Base-by-base conservation (phyloP, 1,140 invertebrate species). In the Babylonia areolata region DNA sequence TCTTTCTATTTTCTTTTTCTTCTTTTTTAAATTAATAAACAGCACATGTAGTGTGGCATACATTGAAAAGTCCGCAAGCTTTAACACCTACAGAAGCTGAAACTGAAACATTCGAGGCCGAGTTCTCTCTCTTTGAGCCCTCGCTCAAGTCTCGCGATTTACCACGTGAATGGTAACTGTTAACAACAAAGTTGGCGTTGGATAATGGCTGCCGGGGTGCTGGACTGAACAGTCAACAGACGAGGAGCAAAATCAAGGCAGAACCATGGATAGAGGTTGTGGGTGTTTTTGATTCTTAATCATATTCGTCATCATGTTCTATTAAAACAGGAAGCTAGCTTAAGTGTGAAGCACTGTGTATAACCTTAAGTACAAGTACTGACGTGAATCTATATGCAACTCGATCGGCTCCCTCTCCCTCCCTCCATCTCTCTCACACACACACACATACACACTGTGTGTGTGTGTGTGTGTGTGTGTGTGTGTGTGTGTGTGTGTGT, bases 101-200 rank as follows among this genome's bases (percentile, higher is more conserved):
- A n/a, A n/a, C n/a, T n/a, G n/a, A n/a, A n/a, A n/a, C n/a, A n/a
- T n/a, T n/a, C n/a, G n/a, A n/a, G n/a, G n/a, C n/a, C n/a, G n/a
- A n/a, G n/a, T n/a, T n/a, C n/a, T n/a, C 33, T 39, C 33, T 54
- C n/a, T 40, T 28, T 3, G 39, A 20, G 42, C 35, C 37, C 31
- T 77, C 84, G 75, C 84, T 54, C 23, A 28, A 46, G 51, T 77
- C 75, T 58, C 42, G 71, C 28, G n/a, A 2, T 42, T 83, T 39
- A 28, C 86, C 89, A 90, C 89, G 89, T 90, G 89, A 90, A 87
- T 86, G 85, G 86, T 86, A 90, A 87, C 89, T n/a, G n/a, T 54
- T 85, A 33, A 87, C 83, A 87, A 84, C 83, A 83, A 82, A 31
- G n/a, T 40, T 39, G 81, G 79, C 82, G 82, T 84, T 51, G 17